Evolutionary conservation across 2,888 invertebrate genomes (phyloP).

Genomic region (Andrena camellia): DNA sequence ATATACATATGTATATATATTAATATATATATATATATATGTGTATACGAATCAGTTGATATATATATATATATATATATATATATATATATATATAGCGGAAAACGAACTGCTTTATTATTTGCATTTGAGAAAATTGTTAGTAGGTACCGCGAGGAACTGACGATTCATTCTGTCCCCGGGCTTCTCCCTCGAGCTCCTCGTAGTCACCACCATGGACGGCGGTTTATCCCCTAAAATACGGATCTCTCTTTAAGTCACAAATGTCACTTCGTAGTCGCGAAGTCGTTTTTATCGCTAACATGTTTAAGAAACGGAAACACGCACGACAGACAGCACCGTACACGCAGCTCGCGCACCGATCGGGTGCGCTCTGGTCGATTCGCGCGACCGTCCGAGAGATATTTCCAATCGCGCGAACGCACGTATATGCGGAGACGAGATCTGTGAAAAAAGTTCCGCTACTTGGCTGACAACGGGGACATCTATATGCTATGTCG

Average conservation of each 20-base stretch:
- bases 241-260: conserved; percentile 70
- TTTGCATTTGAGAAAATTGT: conserved; percentile 67
- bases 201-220: conserved; percentile 76
- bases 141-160: conserved; percentile 93
- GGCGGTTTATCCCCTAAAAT: conserved; percentile 82
- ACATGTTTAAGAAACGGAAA: conserved; percentile 22
- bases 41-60: conserved; percentile 49
- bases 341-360: not conserved
- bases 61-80: conserved; percentile 54
- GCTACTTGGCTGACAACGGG: conserved; percentile 28
- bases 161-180: conserved; percentile 92
- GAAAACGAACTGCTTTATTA: conserved; percentile 66
- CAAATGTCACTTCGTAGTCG: conserved; percentile 50
- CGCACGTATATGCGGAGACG: not conserved
- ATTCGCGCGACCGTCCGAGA: not conserved
- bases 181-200: conserved; percentile 88
- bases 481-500: conserved; percentile 26
- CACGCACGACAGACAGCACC: no score
- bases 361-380: not conserved
- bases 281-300: conserved; percentile 56
- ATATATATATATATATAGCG: conserved; percentile 59
- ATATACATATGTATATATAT: conserved; percentile 63
- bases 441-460: conserved; percentile 26
- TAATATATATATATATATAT: conserved; percentile 49
- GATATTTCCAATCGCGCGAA: not conserved